Percentiles rank a stretch among this genome's conserved stretches.
phyloP scores from a whole-genome alignment of 37 sponge, comb jelly and placozoan genomes.

The Tethya wilhelma region DNA sequence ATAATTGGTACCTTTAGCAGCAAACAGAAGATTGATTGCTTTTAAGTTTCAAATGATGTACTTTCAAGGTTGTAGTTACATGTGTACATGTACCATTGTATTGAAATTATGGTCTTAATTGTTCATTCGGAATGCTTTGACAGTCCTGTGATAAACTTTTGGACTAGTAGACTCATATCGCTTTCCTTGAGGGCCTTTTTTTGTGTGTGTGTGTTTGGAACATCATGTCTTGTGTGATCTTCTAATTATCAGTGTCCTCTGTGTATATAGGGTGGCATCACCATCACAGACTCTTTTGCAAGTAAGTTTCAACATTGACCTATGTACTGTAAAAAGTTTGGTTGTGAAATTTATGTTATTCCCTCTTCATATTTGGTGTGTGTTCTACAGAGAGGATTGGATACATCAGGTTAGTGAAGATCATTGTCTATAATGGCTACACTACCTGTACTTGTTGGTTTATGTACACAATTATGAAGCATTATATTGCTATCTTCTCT shows the following conservation, averaged over 20 bases:
- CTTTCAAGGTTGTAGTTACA: too few species aligned
- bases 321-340: neutral
- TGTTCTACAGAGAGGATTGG: conserved; percentile 24
- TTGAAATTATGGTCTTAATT: too few species aligned
- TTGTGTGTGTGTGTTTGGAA: too few species aligned
- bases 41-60: too few species aligned
- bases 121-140: too few species aligned
- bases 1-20: too few species aligned
- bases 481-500: neutral
- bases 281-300: conserved; percentile 21
- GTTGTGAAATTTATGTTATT: neutral
- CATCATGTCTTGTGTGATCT: neutral
- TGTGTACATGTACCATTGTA: too few species aligned
- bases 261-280: conserved; percentile 35
- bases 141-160: too few species aligned
- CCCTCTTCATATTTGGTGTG: neutral
- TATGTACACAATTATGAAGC: neutral
- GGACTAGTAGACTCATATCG: too few species aligned
- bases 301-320: conserved; percentile 9
- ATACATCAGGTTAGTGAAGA: conserved; percentile 7
- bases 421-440: neutral
- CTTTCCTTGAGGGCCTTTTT: too few species aligned
- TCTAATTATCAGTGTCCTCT: neutral
- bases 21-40: too few species aligned
- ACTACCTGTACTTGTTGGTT: neutral